phyloP scores from a whole-genome alignment of 1,140 invertebrate species.

The Heliothis virescens region DNA sequence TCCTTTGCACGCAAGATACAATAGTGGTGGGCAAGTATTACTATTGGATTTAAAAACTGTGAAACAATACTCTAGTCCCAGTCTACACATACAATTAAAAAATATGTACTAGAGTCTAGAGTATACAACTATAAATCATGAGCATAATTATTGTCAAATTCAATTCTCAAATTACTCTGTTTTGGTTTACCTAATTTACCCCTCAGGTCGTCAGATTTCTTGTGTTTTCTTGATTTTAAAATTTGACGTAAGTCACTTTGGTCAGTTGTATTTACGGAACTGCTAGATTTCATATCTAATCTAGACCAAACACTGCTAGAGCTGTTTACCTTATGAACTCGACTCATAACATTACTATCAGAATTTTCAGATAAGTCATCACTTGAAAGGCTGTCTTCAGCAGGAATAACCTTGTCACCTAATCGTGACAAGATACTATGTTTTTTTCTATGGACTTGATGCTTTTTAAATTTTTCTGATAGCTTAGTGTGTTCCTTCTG shows the following conservation, averaged over 20 bases:
- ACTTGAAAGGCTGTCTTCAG: conserved; percentile 57
- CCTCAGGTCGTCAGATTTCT: conserved; percentile 75
- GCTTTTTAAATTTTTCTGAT: conserved; percentile 75
- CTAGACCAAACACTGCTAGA: conserved; percentile 87
- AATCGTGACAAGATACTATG: conserved; percentile 71
- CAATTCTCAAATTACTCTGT: conserved; percentile 82
- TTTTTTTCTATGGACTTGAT: conserved; percentile 53
- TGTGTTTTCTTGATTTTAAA: conserved; percentile 73
- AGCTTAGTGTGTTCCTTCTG: conserved; percentile 67
- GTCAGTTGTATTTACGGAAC: conserved; percentile 49
- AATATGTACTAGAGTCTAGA: background rate
- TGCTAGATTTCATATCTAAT: conserved; percentile 76
- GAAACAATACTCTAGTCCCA: too few relatives aligned
- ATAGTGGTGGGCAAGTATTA: too few relatives aligned
- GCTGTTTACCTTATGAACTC: conserved; percentile 76
- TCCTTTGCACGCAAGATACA: too few relatives aligned
- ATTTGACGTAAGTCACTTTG: conserved; percentile 76
- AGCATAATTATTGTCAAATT: conserved; percentile 81
- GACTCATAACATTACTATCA: conserved; percentile 74
- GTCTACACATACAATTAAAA: too few relatives aligned
- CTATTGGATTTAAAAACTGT: too few relatives aligned
- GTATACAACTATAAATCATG: conserved; percentile 45
- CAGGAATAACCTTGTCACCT: conserved; percentile 65
- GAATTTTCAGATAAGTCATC: conserved; percentile 69
- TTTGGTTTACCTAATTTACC: conserved; percentile 77